phyloP scores from a whole-genome alignment of 2,888 invertebrate genomes.

The Gymnoscelis rufifasciata region DNA sequence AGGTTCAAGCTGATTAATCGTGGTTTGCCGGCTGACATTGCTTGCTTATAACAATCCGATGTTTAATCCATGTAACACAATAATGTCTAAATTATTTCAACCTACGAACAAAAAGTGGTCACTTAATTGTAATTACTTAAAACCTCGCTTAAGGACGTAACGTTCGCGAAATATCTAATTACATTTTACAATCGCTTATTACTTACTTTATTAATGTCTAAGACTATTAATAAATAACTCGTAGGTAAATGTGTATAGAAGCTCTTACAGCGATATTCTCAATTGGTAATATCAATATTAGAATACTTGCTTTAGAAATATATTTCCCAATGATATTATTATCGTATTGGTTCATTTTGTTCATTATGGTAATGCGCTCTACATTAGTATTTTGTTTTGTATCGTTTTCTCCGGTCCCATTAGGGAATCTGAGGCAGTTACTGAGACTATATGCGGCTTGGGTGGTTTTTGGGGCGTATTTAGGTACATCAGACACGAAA shows the following conservation, averaged over 20 bases:
- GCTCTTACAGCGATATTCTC: conserved; percentile 13
- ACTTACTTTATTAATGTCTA: too few relatives aligned
- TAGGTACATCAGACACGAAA: conserved; percentile 1
- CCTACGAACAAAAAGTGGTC: too few relatives aligned
- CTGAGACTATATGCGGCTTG: conserved; percentile 1
- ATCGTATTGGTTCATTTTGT: conserved; percentile 21
- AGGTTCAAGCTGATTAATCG: conserved; percentile 60
- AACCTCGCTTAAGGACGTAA: conserved; percentile 31
- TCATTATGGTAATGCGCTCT: conserved; percentile 42
- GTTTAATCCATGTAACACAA: not conserved
- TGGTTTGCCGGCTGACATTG: conserved; percentile 39
- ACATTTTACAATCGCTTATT: conserved; percentile 13
- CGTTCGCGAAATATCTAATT: not conserved
- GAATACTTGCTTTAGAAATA: conserved; percentile 15
- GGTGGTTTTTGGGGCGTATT: not conserved
- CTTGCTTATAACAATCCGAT: conserved; percentile 10
- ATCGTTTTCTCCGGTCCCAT: conserved; percentile 38
- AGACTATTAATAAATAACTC: conserved; percentile 5
- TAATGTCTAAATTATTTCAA: not conserved
- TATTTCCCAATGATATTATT: conserved; percentile 37
- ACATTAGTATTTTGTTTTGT: conserved; percentile 42
- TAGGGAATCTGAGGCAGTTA: conserved; percentile 40
- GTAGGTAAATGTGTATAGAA: conserved; percentile 21
- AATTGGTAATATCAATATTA: not conserved
- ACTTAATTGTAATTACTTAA: conserved; percentile 30